phyloP scores from a whole-genome alignment of 1,140 invertebrate species.

The Steinernema feltiae region DNA sequence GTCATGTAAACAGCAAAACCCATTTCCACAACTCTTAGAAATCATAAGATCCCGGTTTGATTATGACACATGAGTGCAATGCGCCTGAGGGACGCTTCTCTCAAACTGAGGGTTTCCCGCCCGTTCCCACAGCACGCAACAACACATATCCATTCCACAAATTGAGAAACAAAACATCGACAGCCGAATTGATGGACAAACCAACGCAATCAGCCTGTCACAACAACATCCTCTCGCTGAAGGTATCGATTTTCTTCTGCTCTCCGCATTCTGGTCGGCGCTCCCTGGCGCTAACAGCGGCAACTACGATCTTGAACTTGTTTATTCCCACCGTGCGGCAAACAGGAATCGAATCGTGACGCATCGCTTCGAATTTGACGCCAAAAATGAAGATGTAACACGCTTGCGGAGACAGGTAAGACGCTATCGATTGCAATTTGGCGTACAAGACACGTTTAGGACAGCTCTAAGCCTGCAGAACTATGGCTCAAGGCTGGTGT shows the following conservation, averaged over 20 bases:
- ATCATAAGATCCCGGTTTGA: too few relatives aligned
- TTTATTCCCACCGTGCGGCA: neutral
- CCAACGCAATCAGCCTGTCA: too few relatives aligned
- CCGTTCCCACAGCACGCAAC: too few relatives aligned
- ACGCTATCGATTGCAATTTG: neutral
- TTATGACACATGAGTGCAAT: too few relatives aligned
- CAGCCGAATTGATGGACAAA: too few relatives aligned
- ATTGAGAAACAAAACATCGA: too few relatives aligned
- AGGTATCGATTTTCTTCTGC: neutral
- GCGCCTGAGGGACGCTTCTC: too few relatives aligned
- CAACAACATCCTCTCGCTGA: neutral
- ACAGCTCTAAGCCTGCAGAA: neutral
- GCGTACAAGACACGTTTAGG: neutral
- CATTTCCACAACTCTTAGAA: too few relatives aligned
- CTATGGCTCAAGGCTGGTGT: constrained; percentile 22
- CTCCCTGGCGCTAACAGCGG: neutral
- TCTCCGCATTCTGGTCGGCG: neutral
- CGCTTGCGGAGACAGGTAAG: neutral
- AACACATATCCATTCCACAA: too few relatives aligned
- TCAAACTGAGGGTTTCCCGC: too few relatives aligned
- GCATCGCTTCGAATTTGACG: neutral
- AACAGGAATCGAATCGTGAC: neutral
- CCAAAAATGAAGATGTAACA: neutral
- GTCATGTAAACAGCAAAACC: too few relatives aligned
- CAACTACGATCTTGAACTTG: neutral